phyloP scores from a whole-genome alignment of 2,888 invertebrate species.

The Lysandra coridon region DNA sequence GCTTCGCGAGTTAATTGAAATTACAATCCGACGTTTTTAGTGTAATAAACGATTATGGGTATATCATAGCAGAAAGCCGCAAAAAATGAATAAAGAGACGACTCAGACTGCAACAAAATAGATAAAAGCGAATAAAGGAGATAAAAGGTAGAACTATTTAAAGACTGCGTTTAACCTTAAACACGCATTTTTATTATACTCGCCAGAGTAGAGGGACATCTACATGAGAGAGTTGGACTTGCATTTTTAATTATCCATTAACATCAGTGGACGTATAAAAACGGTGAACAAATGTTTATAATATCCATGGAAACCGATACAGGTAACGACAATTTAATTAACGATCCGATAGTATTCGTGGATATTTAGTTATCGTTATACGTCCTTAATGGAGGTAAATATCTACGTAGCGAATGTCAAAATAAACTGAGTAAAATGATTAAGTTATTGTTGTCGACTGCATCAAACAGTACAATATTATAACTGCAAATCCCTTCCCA shows the following conservation, averaged over 20 bases:
- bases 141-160: slow-evolving; percentile 23
- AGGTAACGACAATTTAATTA: slow-evolving; percentile 19
- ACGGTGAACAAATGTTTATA: slow-evolving; percentile 31
- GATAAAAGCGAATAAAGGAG: slow-evolving; percentile 10
- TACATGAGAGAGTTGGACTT: slow-evolving; percentile 28
- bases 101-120: background rate
- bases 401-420: background rate
- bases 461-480: background rate
- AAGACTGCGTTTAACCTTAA: slow-evolving; percentile 19
- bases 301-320: slow-evolving; percentile 15
- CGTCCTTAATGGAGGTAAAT: slow-evolving; percentile 6
- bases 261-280: slow-evolving; percentile 36
- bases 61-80: background rate
- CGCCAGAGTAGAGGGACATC: slow-evolving; percentile 18
- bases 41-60: background rate
- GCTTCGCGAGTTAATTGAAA: background rate
- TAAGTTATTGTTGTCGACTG: background rate
- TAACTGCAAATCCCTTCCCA: no score
- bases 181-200: slow-evolving; percentile 24
- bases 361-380: slow-evolving; percentile 28
- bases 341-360: slow-evolving; percentile 2
- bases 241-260: slow-evolving; percentile 37
- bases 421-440: background rate
- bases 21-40: background rate
- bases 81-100: background rate